These are phyloP conservation scores for Artibeus lituratus DNA, from an alignment of 2,797 vertebrate genomes.

Conservation along the genomic window DNA sequence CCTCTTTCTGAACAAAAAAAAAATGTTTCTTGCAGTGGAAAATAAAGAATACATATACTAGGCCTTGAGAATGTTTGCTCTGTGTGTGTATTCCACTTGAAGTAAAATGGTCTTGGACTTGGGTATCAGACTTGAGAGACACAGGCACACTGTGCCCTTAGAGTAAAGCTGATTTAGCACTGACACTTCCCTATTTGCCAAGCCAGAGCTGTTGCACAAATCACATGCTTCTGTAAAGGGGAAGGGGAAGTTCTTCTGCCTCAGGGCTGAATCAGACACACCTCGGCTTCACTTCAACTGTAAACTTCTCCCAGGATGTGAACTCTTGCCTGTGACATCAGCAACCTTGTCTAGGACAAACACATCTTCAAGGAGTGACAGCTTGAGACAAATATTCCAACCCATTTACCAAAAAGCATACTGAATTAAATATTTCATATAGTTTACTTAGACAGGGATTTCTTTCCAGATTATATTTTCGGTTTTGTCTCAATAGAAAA, in stretches of 20 bases:
- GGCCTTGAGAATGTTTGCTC: conserved; percentile 29
- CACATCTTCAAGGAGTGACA: conserved; percentile 24
- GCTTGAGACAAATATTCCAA: conserved; percentile 36
- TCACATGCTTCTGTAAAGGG: conserved; percentile 46
- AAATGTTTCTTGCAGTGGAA: neutral
- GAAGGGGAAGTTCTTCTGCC: conserved; percentile 59
- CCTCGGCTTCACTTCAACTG: neutral
- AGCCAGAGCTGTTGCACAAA: conserved; percentile 58
- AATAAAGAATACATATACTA: conserved; percentile 1
- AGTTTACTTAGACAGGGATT: conserved; percentile 62
- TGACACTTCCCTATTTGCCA: conserved; percentile 75
- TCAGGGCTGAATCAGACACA: conserved; percentile 35
- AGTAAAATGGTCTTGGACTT: conserved; percentile 49
- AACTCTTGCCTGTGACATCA: conserved; percentile 53
- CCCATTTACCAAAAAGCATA: neutral
- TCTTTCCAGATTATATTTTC: conserved; percentile 29
- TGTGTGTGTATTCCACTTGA: neutral
- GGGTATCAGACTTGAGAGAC: conserved; percentile 48
- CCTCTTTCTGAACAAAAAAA: neutral
- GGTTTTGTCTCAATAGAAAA: neutral
- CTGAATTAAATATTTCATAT: conserved; percentile 50
- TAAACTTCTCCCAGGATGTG: conserved; percentile 60
- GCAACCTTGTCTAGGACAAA: conserved; percentile 25
- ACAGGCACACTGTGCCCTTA: conserved; percentile 40
- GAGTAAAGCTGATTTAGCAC: conserved; percentile 45